These are phyloP conservation scores for Silvanus unidentatus DNA, from an alignment of 2,888 invertebrate species.

Conservation along the genomic window DNA sequence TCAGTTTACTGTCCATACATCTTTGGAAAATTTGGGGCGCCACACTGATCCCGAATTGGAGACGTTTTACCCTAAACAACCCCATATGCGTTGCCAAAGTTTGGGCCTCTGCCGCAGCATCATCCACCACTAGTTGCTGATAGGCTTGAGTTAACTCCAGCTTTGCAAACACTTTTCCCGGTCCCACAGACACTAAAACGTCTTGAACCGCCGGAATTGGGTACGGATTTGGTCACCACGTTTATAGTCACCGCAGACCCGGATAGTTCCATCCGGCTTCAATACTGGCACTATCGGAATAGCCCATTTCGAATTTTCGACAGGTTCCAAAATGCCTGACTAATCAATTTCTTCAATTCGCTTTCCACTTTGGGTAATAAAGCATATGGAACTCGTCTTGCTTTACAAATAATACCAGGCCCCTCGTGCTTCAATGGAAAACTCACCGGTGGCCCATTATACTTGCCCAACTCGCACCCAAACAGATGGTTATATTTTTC, in stretches of 20 bases:
- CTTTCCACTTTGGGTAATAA: slow-evolving; percentile 14
- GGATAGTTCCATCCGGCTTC: slow-evolving; percentile 22
- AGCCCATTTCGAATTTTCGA: slow-evolving; percentile 25
- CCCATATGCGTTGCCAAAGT: slow-evolving; percentile 36
- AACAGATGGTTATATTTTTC: slow-evolving; percentile 8
- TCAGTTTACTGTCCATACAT: slow-evolving; percentile 7
- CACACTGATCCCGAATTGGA: slow-evolving; percentile 22
- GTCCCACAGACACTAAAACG: slow-evolving; percentile 17
- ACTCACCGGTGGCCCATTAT: slow-evolving; percentile 11
- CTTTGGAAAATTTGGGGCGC: slow-evolving; percentile 11
- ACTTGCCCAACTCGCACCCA: slow-evolving; percentile 6
- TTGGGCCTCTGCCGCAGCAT: slow-evolving; percentile 29
- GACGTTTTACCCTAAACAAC: slow-evolving; percentile 25
- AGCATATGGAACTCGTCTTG: slow-evolving; percentile 18
- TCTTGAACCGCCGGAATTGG: background rate
- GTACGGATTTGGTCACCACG: slow-evolving; percentile 12
- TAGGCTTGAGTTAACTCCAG: slow-evolving; percentile 39
- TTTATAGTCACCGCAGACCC: slow-evolving; percentile 29
- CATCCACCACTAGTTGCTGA: slow-evolving; percentile 32
- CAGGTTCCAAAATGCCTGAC: slow-evolving; percentile 21
- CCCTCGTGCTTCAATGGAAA: too few relatives aligned
- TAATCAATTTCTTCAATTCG: slow-evolving; percentile 20
- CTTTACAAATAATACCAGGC: slow-evolving; percentile 10
- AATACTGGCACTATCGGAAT: slow-evolving; percentile 28
- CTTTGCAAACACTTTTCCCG: slow-evolving; percentile 34